Conservation (phyloP, 2,888 invertebrate genomes). For the Meghimatium bilineatum region DNA sequence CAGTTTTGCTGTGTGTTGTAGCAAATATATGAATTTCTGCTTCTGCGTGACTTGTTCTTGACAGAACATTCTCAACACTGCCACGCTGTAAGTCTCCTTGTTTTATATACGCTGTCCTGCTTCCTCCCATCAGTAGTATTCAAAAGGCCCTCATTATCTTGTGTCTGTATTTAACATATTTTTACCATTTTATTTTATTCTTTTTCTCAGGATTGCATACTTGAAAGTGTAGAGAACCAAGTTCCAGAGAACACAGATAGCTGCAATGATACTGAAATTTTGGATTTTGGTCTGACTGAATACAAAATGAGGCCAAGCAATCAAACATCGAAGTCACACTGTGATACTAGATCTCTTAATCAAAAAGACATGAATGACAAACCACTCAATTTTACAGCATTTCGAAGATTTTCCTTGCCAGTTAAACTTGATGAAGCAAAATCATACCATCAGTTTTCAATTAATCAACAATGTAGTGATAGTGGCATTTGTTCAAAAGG, state of each 20-base stretch:
- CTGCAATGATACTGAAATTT: constrained; percentile 1
- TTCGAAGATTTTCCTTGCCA: constrained; percentile 35
- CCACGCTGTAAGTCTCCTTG: too few relatives aligned
- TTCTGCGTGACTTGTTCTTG: too few relatives aligned
- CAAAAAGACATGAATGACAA: background rate
- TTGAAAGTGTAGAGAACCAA: background rate
- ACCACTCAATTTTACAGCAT: constrained; percentile 4
- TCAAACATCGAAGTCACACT: background rate
- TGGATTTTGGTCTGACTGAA: constrained; percentile 32
- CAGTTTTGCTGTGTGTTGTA: too few relatives aligned
- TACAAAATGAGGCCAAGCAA: constrained; percentile 10
- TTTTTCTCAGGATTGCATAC: constrained; percentile 16
- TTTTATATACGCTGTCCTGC: too few relatives aligned
- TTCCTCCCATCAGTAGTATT: too few relatives aligned
- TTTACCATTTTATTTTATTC: background rate
- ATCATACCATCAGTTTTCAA: constrained; percentile 19
- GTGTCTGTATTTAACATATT: background rate
- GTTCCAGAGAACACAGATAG: background rate
- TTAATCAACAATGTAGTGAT: background rate
- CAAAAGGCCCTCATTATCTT: too few relatives aligned
- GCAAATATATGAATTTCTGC: too few relatives aligned
- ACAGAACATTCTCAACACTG: too few relatives aligned
- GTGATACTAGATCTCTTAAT: constrained; percentile 27
- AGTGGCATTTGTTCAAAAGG: background rate
- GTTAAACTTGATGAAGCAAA: constrained; percentile 15